Evolutionary conservation across 2,797 vertebrate genomes (phyloP).

Genomic region (Alcedo quadribrachys): DNA sequence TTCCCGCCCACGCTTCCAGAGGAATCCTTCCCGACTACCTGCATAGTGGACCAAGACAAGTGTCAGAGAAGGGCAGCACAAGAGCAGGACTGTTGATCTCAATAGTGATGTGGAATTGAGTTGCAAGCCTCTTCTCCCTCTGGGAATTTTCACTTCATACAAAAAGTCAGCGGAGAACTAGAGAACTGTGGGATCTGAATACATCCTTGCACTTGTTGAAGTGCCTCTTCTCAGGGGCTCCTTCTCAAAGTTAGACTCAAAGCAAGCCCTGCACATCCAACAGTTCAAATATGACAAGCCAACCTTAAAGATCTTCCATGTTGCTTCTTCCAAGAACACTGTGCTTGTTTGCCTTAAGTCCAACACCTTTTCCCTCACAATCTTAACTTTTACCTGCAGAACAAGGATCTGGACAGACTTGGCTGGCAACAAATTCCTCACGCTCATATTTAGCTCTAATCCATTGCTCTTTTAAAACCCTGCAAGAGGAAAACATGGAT

Average conservation of each 20-base stretch:
- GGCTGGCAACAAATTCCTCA: slow-evolving; percentile 85
- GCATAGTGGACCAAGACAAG: background rate
- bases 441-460: slow-evolving; percentile 95
- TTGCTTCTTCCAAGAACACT: background rate
- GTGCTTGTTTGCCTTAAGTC: background rate
- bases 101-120: background rate
- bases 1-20: slow-evolving; percentile 91
- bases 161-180: background rate
- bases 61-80: background rate
- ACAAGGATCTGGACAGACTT: slow-evolving; percentile 73
- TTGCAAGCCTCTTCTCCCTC: background rate
- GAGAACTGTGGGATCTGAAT: background rate
- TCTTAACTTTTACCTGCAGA: slow-evolving; percentile 83
- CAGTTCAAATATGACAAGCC: background rate
- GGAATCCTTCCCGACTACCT: slow-evolving; percentile 87
- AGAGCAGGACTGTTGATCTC: background rate
- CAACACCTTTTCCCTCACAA: background rate
- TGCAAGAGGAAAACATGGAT: slow-evolving; percentile 67
- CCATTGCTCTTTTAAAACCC: slow-evolving; percentile 92
- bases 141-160: background rate
- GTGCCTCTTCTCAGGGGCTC: background rate
- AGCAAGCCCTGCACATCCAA: background rate
- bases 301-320: background rate
- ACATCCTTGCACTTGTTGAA: background rate
- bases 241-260: background rate